phyloP scores from a whole-genome alignment of 2,797 vertebrate genomes.

The Lepilemur septentrionalis region DNA sequence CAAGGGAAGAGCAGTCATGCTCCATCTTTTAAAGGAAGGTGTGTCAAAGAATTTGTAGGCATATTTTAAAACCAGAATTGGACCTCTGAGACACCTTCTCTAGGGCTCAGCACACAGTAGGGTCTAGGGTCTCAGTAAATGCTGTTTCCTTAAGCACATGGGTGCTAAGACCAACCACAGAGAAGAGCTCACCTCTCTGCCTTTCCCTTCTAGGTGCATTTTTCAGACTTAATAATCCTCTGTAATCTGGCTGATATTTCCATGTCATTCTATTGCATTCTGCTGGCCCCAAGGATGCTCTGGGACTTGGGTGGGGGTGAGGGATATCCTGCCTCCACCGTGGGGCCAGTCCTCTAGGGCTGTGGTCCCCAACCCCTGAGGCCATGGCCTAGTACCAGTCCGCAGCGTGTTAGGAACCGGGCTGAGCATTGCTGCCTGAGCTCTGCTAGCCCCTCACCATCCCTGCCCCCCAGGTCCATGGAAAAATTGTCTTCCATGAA shows the following conservation, averaged over 20 bases:
- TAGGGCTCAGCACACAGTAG: neutral
- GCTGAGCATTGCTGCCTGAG: no score
- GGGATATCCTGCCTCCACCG: neutral
- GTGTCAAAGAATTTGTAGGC: neutral
- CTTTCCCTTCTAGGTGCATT: neutral
- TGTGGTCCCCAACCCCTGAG: no score
- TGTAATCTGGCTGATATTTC: neutral
- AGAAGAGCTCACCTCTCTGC: neutral
- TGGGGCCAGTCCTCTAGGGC: neutral
- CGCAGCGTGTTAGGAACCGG: no score
- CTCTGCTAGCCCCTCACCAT: no score
- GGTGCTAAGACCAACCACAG: neutral
- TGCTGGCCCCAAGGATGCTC: neutral
- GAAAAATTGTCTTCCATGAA: no score
- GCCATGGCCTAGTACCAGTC: no score
- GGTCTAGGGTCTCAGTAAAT: neutral
- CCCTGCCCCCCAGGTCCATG: no score
- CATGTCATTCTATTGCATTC: neutral
- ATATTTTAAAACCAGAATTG: neutral
- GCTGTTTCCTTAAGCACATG: neutral
- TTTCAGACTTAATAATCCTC: neutral
- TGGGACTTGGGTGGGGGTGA: neutral
- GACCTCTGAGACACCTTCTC: neutral
- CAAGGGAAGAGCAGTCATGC: neutral
- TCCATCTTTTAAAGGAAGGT: neutral